Conservation (phyloP, 2,797 vertebrate species). For the Paguma larvata region DNA sequence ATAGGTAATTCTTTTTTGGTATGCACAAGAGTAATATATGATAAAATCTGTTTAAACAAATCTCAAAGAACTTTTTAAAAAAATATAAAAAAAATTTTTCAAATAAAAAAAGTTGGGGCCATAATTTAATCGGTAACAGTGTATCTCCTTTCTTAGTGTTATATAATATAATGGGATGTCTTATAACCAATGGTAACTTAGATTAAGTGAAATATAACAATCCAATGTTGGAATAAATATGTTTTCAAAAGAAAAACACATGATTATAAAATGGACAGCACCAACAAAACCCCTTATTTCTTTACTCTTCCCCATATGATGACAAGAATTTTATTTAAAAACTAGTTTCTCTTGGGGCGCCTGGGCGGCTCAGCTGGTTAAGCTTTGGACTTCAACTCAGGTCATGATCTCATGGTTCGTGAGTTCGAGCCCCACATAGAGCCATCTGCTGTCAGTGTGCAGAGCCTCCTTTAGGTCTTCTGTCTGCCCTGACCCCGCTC, state of each 20-base stretch:
- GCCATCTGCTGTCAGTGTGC: no score
- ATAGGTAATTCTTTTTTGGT: not conserved
- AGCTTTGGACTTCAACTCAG: no score
- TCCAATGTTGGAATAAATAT: not conserved
- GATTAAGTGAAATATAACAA: not conserved
- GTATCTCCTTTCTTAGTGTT: not conserved
- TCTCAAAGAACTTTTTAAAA: not conserved
- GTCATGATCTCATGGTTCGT: no score
- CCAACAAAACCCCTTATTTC: not conserved
- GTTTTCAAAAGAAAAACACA: not conserved
- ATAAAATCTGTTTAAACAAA: not conserved
- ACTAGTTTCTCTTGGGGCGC: not conserved
- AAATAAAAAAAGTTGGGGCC: not conserved
- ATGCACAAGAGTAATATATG: not conserved
- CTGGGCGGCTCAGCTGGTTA: no score
- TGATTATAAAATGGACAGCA: not conserved
- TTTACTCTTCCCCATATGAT: not conserved
- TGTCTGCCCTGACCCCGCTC: no score
- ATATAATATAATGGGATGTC: not conserved
- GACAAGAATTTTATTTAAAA: constrained; percentile 16
- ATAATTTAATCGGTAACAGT: not conserved
- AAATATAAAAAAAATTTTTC: not conserved
- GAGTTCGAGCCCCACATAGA: no score
- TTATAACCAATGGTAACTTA: not conserved
- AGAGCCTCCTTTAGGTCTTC: no score